phyloP scores from a whole-genome alignment of 2,797 vertebrate species.

The Sebastes flavidus region DNA sequence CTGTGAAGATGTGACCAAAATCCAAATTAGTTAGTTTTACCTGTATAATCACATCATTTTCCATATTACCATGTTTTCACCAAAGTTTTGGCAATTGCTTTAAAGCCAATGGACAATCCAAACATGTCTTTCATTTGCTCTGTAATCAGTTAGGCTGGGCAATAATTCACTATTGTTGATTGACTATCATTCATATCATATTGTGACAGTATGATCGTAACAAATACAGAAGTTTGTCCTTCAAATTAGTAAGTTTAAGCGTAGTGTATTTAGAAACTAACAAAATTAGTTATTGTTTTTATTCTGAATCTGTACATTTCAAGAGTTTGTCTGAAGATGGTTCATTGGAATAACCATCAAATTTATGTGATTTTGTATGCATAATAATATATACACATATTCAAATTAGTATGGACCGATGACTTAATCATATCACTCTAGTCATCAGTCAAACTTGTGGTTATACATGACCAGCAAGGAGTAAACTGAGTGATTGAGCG shows the following conservation, averaged over 20 bases:
- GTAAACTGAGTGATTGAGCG: neutral
- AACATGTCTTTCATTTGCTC: neutral
- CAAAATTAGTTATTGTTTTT: neutral
- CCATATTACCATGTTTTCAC: neutral
- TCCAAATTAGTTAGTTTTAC: neutral
- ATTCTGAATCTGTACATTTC: neutral
- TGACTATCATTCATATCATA: neutral
- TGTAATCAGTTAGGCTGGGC: neutral
- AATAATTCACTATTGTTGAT: neutral
- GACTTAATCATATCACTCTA: neutral
- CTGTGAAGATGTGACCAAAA: neutral
- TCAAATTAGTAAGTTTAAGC: neutral
- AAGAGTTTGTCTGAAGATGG: neutral
- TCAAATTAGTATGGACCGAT: neutral
- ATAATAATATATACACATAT: accelerated
- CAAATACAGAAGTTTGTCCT: neutral
- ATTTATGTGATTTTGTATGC: neutral
- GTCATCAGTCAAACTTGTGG: neutral
- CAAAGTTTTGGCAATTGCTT: neutral
- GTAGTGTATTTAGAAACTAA: neutral
- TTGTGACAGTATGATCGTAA: neutral
- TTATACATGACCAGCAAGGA: neutral
- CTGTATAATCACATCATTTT: neutral
- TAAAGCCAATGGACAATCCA: neutral
- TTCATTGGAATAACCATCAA: neutral